These are phyloP conservation scores for Agrotis segetum DNA, from an alignment of 2,888 invertebrate species.

Conservation along the genomic window DNA sequence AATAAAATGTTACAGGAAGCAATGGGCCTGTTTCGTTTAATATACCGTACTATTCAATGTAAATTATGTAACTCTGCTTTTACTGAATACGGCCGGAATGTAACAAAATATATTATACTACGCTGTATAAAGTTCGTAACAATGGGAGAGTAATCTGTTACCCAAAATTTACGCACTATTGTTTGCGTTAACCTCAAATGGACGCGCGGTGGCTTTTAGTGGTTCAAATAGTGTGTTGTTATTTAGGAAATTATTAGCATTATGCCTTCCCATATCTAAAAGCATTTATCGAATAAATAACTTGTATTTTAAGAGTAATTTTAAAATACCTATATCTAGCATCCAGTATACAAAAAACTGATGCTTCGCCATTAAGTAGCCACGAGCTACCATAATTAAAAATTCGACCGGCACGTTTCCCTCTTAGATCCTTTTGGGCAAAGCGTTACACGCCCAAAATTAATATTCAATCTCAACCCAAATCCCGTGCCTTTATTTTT, in stretches of 20 bases:
- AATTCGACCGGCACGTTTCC: neutral
- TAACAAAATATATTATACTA: slow-evolving; percentile 18
- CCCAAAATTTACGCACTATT: slow-evolving; percentile 45
- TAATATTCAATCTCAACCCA: no score
- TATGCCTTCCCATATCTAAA: neutral
- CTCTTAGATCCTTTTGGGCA: no score
- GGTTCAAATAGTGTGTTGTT: slow-evolving; percentile 31
- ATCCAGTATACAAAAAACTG: no score
- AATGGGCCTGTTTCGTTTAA: neutral
- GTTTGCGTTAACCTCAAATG: slow-evolving; percentile 42
- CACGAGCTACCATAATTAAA: neutral
- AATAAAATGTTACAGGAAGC: neutral
- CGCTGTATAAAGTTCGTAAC: slow-evolving; percentile 8
- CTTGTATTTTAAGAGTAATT: neutral
- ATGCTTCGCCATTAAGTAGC: neutral
- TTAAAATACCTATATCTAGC: no score
- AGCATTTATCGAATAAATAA: neutral
- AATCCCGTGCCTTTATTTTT: no score
- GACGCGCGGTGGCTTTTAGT: slow-evolving; percentile 35
- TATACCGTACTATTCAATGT: neutral
- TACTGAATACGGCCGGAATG: neutral
- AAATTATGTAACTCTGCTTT: neutral
- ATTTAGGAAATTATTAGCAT: slow-evolving; percentile 19
- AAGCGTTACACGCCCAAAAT: no score
- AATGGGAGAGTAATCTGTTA: slow-evolving; percentile 39